phyloP scores from a whole-genome alignment of 1,140 invertebrate genomes.

The Bicyclus anynana region DNA sequence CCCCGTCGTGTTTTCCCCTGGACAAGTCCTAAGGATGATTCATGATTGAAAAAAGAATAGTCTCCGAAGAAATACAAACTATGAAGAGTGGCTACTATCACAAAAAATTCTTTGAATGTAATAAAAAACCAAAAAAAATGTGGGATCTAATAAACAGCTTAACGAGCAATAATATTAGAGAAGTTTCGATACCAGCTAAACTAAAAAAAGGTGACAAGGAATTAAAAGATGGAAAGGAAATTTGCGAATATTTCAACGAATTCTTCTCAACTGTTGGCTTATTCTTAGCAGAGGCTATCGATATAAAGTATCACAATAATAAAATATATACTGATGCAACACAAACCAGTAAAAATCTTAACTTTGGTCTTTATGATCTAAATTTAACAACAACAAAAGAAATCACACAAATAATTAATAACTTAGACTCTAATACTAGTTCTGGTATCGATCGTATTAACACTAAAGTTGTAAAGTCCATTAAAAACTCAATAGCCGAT shows the following conservation, averaged over 20 bases:
- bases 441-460: constrained; percentile 26
- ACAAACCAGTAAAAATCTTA: background rate
- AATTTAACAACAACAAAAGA: constrained; percentile 12
- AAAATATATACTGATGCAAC: background rate
- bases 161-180: constrained; percentile 18
- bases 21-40: too few relatives aligned
- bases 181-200: background rate
- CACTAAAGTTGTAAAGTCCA: constrained; percentile 28
- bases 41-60: too few relatives aligned
- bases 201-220: background rate
- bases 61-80: too few relatives aligned
- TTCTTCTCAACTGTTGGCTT: constrained; percentile 28
- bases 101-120: too few relatives aligned
- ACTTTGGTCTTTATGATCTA: constrained; percentile 5
- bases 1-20: too few relatives aligned
- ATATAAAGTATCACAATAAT: background rate
- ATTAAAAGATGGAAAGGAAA: constrained; percentile 12
- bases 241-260: constrained; percentile 28
- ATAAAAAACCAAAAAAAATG: constrained; percentile 27
- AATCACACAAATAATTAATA: constrained; percentile 26
- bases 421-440: constrained; percentile 25
- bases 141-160: constrained; percentile 27
- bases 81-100: too few relatives aligned
- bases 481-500: constrained; percentile 19
- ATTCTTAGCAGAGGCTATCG: constrained; percentile 20